Base-by-base conservation (phyloP, 2,113 vertebrate species). In the Zootoca vivipara region DNA sequence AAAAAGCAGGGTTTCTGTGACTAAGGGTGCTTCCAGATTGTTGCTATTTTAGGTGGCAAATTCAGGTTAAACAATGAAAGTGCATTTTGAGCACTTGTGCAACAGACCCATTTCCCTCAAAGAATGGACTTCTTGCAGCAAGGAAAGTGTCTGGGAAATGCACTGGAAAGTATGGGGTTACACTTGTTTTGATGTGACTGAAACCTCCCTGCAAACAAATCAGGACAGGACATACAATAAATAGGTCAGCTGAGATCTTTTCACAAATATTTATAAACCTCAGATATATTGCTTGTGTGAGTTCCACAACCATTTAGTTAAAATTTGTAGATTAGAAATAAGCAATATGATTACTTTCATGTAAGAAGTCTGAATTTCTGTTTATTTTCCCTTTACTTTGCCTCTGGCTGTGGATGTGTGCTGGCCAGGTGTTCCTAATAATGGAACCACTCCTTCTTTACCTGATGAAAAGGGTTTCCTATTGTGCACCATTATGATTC, bases 381-480 rank as follows among this genome's bases (percentile, higher is more conserved):
- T 89, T 94, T 90, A 80, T 18, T 90, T 94, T 58, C n/a, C 75
- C 69, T 94, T 88, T 87, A 82, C 88, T 92, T 88, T 92, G 67
- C 85, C 85, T 84, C 75, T 94, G 88, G 70, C 86, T 87, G 40
- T 77, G 85, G 69, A 87, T 15, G 58, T 87, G 3, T 46, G 8
- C 0, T 35, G 28, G 73, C 87, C 73, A 46, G 81, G 87, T 78
- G 35, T 75, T 86, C 90, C 81, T 89, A 89, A 83, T 80, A 93
- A 92, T 89, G 35, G 91, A 90, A 80, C 85, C 85, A 91, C 87
- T 94, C 91, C 93, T 93, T 91, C 85, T 95, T 89, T 85, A 82
- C 65, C 67, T 77, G 56, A 81, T 84, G 67, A 89, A 89, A 87
- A 92, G 83, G 30, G 0, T 1, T 35, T 85, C 38, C 58, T 89